Evolutionary conservation across 2,113 vertebrate genomes (phyloP).

Genomic region (Progne subis): DNA sequence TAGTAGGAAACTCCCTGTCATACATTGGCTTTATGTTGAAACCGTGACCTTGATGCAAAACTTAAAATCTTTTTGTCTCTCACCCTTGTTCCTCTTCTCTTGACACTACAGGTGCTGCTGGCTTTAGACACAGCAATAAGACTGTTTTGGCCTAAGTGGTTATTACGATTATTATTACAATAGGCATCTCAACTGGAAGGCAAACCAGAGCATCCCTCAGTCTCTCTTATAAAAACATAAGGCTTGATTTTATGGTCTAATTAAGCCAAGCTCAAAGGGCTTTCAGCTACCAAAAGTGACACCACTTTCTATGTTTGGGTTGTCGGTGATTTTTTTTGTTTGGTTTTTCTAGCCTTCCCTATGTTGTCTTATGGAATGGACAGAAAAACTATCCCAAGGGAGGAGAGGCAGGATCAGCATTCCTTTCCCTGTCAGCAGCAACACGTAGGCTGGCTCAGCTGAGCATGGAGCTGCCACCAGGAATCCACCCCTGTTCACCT

Average conservation of each 20-base stretch:
- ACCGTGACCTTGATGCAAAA: background rate
- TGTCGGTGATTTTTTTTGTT: background rate
- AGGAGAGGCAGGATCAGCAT: background rate
- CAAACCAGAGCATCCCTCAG: background rate
- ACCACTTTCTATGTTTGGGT: background rate
- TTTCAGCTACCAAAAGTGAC: background rate
- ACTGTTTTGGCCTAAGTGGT: background rate
- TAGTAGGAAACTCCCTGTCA: background rate
- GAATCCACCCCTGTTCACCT: background rate
- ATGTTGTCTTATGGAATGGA: background rate
- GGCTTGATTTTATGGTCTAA: background rate
- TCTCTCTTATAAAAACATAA: background rate
- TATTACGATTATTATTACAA: background rate
- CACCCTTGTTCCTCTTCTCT: background rate
- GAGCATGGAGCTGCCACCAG: fast-evolving
- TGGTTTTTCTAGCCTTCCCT: background rate
- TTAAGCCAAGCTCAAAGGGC: background rate
- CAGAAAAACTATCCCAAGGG: fast-evolving
- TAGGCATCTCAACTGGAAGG: background rate
- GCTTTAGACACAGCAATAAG: background rate
- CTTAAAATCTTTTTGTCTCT: background rate
- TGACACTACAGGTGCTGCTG: background rate
- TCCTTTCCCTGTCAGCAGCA: background rate
- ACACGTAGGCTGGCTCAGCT: background rate
- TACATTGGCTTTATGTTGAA: background rate